Base-by-base conservation (phyloP, 2,113 vertebrate genomes). In the Ptychochromis oligacanthus region DNA sequence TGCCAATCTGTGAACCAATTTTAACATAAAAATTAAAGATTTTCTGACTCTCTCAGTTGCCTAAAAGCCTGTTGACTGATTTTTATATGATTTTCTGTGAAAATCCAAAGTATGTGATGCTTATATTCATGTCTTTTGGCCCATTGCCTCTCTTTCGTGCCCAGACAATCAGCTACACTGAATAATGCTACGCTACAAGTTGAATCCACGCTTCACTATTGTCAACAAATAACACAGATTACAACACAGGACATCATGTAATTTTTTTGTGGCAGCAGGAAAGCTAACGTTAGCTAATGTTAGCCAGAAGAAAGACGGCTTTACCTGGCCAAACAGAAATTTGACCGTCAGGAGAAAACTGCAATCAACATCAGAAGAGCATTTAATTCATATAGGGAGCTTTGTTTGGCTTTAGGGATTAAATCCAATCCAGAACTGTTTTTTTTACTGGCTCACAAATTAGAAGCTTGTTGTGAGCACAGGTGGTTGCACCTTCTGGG, bases 201-300 rank as follows among this genome's bases (percentile, higher is more conserved):
- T 65, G 36, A 24, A 13, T 4, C 4, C 13, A 24, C 13, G 40
- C 13, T 15, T 67, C 40, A 18, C 15, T 49, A 70, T 12, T 49
- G 11, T 49, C 43, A 70, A 18, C 15, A 70, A 49, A 31, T 52
- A 3, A 70, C 40, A 46, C 4, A 1, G 15, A 70, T 46, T 49
- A 26, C 0, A 70, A 70, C 24, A 28, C 64, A 70, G 40, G 24
- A 49, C 0, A 70, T 17, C 15, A 20, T 70, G 65, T 70, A 26
- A 31, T 20, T 70, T 70, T 52, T 52, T 15, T 18, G 40, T 18
- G 40, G 15, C 0, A 28, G 22, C 64, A 49, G 40, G 0, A 28
- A 49, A 67, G 5, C 64, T 0, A 40, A 49, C 49, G 15, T 67
- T 0, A 67, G 22, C 28, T 40, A 67, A 67, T 64, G n/a, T 40